Evolutionary conservation across 2,113 vertebrate species (phyloP).

Genomic region (Peucedramus taeniatus): DNA sequence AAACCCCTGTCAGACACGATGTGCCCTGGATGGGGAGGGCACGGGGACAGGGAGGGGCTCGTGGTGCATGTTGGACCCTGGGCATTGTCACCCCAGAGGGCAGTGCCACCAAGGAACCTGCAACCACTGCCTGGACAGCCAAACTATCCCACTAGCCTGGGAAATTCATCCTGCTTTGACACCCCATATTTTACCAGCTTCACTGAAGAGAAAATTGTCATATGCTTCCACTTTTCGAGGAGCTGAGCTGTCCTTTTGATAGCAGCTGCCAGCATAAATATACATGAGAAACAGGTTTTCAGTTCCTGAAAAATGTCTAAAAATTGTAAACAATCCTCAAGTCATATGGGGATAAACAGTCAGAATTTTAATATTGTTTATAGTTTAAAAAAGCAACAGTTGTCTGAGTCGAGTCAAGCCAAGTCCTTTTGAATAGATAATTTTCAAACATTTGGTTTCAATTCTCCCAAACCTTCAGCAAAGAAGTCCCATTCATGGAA

Average conservation of each 20-base stretch:
- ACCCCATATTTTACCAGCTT: not conserved
- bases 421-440: conserved; percentile 3
- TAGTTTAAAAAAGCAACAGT: not conserved
- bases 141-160: rapidly evolving
- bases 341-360: conserved; percentile 33
- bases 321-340: conserved; percentile 41
- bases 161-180: not conserved
- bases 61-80: rapidly evolving
- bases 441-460: conserved; percentile 55
- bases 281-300: conserved; percentile 29
- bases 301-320: conserved; percentile 12
- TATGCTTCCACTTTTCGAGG: not conserved
- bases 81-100: not conserved
- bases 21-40: rapidly evolving
- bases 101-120: not conserved
- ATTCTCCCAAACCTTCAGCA: conserved; percentile 1
- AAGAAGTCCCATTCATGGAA: conserved; percentile 1
- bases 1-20: not conserved
- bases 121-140: rapidly evolving
- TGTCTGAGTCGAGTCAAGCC: not conserved
- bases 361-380: conserved; percentile 40
- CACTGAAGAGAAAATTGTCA: not conserved
- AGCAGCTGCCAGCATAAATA: conserved; percentile 43
- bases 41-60: rapidly evolving
- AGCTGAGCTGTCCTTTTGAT: conserved; percentile 13